These are phyloP conservation scores for Philopedon plagiatum DNA, from an alignment of 2,888 invertebrate species.

Conservation along the genomic window DNA sequence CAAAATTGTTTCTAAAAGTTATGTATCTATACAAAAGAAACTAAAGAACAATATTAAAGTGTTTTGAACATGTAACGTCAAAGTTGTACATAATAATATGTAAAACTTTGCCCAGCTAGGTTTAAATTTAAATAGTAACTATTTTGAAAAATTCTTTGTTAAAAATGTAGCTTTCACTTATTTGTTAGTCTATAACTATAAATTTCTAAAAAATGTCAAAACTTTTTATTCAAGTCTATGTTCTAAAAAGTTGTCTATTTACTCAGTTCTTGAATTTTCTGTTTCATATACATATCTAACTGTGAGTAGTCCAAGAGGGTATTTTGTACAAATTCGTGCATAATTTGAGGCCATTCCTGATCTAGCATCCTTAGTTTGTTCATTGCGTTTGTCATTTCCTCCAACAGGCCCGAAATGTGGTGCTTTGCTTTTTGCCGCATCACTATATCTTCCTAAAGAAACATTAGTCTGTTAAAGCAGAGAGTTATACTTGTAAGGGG, in stretches of 20 bases:
- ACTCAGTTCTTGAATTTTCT: conserved; percentile 72
- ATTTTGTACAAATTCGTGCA: conserved; percentile 83
- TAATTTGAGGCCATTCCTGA: conserved; percentile 82
- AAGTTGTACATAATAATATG: no score
- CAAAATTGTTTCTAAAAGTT: conserved; percentile 4
- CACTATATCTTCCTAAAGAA: conserved; percentile 76
- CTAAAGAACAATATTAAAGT: not conserved
- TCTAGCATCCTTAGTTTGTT: conserved; percentile 83
- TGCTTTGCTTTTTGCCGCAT: conserved; percentile 83
- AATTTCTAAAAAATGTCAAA: not conserved
- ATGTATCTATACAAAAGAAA: not conserved
- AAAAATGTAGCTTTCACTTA: no score
- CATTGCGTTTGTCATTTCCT: conserved; percentile 83
- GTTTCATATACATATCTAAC: conserved; percentile 84
- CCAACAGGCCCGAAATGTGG: conserved; percentile 79
- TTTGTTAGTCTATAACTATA: not conserved
- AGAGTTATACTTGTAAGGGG: no score
- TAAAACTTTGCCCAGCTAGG: no score
- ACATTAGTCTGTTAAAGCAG: not conserved
- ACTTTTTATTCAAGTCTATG: not conserved
- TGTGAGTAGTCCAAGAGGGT: conserved; percentile 86
- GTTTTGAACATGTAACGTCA: no score
- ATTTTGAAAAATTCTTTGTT: no score
- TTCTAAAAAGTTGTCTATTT: conserved; percentile 42
- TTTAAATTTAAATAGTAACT: no score